Evolutionary conservation across 2,113 vertebrate genomes (phyloP), one percentile per base, ranked within the genome.

Genomic region (Peromyscus californicus): DNA sequence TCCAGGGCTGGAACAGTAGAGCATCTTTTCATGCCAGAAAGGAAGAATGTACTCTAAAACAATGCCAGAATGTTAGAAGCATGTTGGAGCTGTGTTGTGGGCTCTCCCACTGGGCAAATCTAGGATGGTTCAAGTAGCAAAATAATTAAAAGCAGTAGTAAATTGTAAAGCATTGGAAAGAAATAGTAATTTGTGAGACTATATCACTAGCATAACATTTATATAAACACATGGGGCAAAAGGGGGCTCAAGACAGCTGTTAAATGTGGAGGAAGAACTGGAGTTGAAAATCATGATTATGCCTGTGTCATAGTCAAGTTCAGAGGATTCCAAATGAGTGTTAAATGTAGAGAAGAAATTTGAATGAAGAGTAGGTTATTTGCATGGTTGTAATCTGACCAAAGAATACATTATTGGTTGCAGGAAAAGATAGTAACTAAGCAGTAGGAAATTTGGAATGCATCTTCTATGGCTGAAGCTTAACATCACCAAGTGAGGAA

Each of bases 281-380:
- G 76, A 83, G 4, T 85, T 94, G 67, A 67, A 93, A 95, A 70
- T 86, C 16, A 19, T 54, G 39, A 61, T 95, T 45, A 42, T 93
- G 82, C 65, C 61, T 82, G 5, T 39, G 22, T 92, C 12, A 42
- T 75, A 75, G 15, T 88, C 65, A 45, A 75, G 36, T 79, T 96
- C 57, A 92, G 88, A 74, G 67, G 86, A 82, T 90, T n/a, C 67
- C 61, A 90, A 45, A 19, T 88, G 2, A 7, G 13, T 96, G 4
- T 78, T 75, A 93, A 79, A 87, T 90, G 10, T 92, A 57, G 80
- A 70, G n/a, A n/a, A 93, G 63, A 85, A 85, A 61, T 89, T 89
- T 48, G 74, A 59, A 75, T 79, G 7, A 94, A 79, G 13, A 91
- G 26, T 15, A n/a, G 11, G 16, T 22, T 89, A 61, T 69, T 93